A percentile compares a stretch with the other conserved stretches of the same genome.
Conservation (phyloP, 2,888 invertebrate genomes). For the Mythimna ferrago region DNA sequence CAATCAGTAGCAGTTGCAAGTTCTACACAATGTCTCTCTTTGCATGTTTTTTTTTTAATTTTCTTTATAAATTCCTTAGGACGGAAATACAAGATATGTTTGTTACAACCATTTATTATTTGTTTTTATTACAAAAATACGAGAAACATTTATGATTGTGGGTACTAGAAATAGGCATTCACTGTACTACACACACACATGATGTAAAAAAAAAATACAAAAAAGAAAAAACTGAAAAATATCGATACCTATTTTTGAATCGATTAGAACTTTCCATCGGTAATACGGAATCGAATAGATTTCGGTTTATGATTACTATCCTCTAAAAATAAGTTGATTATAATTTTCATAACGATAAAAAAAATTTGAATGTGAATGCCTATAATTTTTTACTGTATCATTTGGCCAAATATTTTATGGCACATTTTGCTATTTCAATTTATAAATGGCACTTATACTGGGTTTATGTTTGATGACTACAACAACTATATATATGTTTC, state of each 20-base stretch:
- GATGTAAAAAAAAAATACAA: neutral
- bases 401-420: conserved; percentile 51
- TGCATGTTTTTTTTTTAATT: neutral
- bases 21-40: conserved; percentile 28
- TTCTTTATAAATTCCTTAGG: conserved; percentile 37
- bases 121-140: conserved; percentile 2
- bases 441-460: conserved; percentile 51
- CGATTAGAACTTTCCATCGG: neutral
- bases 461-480: conserved; percentile 39
- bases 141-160: conserved; percentile 4
- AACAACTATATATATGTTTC: neutral
- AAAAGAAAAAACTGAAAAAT: too few relatives aligned
- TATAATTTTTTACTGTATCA: conserved; percentile 2
- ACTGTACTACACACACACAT: conserved; percentile 3
- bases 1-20: conserved; percentile 31
- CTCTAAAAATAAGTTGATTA: neutral
- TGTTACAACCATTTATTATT: conserved; percentile 46
- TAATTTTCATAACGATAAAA: too few relatives aligned
- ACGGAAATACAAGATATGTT: conserved; percentile 62
- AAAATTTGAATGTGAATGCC: conserved; percentile 20
- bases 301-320: neutral
- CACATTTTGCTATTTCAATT: conserved; percentile 43
- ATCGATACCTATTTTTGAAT: neutral
- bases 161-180: conserved; percentile 11
- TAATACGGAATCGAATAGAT: neutral